Base-by-base conservation (phyloP, 2,797 vertebrate species). In the Denticeps clupeoides region DNA sequence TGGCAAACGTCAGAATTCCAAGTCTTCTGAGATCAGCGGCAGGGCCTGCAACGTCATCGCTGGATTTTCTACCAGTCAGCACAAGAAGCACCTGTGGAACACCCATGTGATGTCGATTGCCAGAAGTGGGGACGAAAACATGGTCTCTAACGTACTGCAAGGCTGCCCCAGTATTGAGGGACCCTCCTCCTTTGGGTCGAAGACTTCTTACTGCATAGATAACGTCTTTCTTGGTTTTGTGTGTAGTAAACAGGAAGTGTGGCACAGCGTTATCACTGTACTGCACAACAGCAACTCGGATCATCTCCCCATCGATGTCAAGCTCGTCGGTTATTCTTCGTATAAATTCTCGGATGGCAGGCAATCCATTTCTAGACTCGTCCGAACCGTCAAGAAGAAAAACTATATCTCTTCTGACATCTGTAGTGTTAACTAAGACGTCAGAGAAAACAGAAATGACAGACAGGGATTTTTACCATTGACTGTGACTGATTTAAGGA, bases 331-430 rank as follows among this genome's bases (percentile, higher is more conserved):
- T 60, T 73, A 81, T 80, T 76, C 71, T 77, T 71, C 74, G 55
- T 63, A 85, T 72, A 62, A 81, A 83, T 51, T 81, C 70, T 49
- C 77, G 72, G 49, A 82, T 64, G 47, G 70, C 75, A 52, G 77
- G 78, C 22, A 85, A 48, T 46, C 72, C 78, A 59, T 76, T 82
- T 75, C 78, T 74, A 45, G 81, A 75, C 48, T 65, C 71, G 55
- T 84, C 73, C 1, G 81, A 81, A 37, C 80, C 76, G 67, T 86
- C 80, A 73, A 85, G 63, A 41, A 87, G 74, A 77, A 84, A 84
- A 47, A 83, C 77, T 53, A 84, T 65, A 45, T 86, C 82, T 62
- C 74, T 74, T 61, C 75, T 77, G 50, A 58, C 62, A 47, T 50
- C 69, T 27, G 68, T 68, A 77, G 58, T 65, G 40, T 75, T 51